Base-by-base conservation (phyloP, 1,140 invertebrate genomes). In the Hycleus cichorii region DNA sequence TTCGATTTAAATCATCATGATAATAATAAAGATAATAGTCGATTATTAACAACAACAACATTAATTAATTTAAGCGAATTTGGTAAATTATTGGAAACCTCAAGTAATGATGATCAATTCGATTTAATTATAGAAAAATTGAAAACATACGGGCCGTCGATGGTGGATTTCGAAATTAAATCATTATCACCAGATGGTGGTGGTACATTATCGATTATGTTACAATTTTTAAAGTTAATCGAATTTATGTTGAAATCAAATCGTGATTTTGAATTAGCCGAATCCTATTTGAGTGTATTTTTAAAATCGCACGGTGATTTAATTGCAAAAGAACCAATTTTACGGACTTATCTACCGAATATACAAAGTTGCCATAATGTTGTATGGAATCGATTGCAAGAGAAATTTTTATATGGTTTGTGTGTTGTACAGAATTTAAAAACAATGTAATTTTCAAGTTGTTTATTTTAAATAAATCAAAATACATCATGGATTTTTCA, bases 231-330 rank as follows among this genome's bases (percentile, higher is more conserved):
- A 32, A 80, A 84, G 67, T 83, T 93, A 72, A 74, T 97, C 5
- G 74, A 82, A 42, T 76, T 74, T 52, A 84, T 90, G 75, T 78
- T 97, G 2, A 75, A 81, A 57, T 88, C 79, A 2, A 91, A 90
- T 65, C 83, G 73, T 61, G 83, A 97, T 76, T 97, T 94, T 77
- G 95, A 98, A 78, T 74, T 97, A n/a, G 84, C 86, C 0, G 90
- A 97, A 72, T 85, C 93, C 1, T 97, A 95, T 78, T 77, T 98
- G n/a, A 86, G 83, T 48, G 77, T 97, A 11, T 97, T 96, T 78
- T 72, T 98, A 8, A 95, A 96, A 76, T 81, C 85, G 27, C 92
- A 97, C 71, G 83, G 85, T 2, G 79, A 82, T 45, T 69, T 74
- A 9, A 77, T 94, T 39, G 76, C 81, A 0, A 71, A 80, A 47